phyloP scores from a whole-genome alignment of 2,888 invertebrate genomes.

The Drosophila quinaria region DNA sequence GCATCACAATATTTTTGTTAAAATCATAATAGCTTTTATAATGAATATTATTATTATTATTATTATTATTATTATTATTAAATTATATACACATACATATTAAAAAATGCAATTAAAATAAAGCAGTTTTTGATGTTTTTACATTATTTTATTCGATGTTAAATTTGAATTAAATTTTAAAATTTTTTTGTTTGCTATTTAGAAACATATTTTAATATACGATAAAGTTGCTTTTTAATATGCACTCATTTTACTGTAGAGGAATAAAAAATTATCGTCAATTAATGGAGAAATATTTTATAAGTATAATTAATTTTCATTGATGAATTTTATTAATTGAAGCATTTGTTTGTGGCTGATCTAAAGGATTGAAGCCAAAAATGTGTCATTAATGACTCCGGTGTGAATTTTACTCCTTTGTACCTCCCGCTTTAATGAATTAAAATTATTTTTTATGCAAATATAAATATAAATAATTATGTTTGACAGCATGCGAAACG shows the following conservation, averaged over 20 bases:
- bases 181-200: no score
- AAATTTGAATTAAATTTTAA: no score
- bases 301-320: conserved; percentile 32
- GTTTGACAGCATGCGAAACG: conserved; percentile 38
- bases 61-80: no score
- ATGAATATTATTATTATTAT: no score
- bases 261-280: neutral
- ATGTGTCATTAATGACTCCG: conserved; percentile 32
- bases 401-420: neutral
- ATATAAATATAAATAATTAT: conserved; percentile 30
- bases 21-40: no score
- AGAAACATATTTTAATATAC: no score
- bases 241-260: neutral
- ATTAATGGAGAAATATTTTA: conserved; percentile 23
- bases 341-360: conserved; percentile 20
- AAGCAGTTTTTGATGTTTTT: no score
- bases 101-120: no score
- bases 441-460: conserved; percentile 22
- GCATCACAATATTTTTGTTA: no score
- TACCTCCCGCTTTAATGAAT: conserved; percentile 3
- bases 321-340: conserved; percentile 40
- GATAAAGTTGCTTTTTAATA: neutral
- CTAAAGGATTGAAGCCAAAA: conserved; percentile 17
- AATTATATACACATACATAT: no score
- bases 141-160: no score